These are phyloP conservation scores for Saimiri boliviensis DNA, from an alignment of 2,113 vertebrate genomes.

Conservation along the genomic window DNA sequence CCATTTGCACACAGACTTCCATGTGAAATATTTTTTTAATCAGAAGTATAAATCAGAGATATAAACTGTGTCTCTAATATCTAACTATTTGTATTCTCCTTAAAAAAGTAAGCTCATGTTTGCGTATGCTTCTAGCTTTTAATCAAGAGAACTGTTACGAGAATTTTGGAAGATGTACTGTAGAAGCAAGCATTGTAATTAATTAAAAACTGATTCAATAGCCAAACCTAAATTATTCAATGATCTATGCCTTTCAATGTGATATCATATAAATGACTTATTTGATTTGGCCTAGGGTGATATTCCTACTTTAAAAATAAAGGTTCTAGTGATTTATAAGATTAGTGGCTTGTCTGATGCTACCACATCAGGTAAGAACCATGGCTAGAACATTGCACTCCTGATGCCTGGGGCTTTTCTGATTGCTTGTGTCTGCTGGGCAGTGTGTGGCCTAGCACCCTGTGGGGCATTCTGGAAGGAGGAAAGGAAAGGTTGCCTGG, in stretches of 20 bases:
- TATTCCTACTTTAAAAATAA: neutral
- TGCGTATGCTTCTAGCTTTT: neutral
- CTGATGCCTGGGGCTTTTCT: too few relatives aligned
- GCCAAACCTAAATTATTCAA: neutral
- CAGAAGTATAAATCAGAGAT: slow-evolving; percentile 48
- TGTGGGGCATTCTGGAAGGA: neutral
- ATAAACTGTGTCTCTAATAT: slow-evolving; percentile 48
- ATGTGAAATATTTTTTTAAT: slow-evolving; percentile 28
- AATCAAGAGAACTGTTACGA: neutral
- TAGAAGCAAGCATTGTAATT: neutral
- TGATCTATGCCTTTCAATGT: neutral
- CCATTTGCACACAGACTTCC: slow-evolving; percentile 52
- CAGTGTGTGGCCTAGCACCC: neutral
- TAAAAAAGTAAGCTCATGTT: neutral
- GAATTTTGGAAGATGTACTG: neutral
- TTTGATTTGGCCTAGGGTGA: neutral
- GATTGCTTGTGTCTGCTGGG: neutral
- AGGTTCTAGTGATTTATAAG: neutral
- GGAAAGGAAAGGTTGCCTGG: neutral
- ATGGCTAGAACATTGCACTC: neutral
- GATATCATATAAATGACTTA: neutral
- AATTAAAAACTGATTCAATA: neutral
- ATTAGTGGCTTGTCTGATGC: neutral
- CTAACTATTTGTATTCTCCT: neutral
- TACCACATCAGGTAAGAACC: neutral